phyloP scores from a whole-genome alignment of 2,113 vertebrate species.

The Microtus pennsylvanicus region DNA sequence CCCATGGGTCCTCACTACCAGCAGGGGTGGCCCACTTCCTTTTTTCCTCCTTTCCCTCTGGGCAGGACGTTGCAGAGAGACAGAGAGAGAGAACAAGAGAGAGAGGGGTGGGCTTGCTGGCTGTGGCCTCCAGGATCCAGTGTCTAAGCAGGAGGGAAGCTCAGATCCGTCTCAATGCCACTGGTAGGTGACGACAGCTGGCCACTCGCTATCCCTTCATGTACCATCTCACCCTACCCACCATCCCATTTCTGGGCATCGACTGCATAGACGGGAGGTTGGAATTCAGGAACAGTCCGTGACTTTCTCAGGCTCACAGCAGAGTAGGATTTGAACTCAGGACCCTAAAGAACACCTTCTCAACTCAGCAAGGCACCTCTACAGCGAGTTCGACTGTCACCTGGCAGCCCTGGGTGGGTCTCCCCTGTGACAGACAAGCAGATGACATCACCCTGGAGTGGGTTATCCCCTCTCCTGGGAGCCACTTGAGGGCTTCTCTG shows the following conservation, averaged over 20 bases:
- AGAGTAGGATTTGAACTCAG: background rate
- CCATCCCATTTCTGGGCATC: background rate
- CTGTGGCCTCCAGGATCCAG: background rate
- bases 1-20: background rate
- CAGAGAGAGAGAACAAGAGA: background rate
- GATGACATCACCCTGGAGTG: background rate
- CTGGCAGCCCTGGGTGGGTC: background rate
- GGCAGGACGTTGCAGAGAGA: background rate
- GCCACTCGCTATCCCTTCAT: background rate
- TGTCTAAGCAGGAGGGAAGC: background rate
- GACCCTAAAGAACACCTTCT: background rate
- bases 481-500: background rate
- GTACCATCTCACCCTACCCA: background rate
- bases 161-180: slow-evolving; percentile 29
- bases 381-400: background rate
- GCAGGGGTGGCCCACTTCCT: background rate
- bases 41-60: slow-evolving; percentile 39
- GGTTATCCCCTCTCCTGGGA: background rate
- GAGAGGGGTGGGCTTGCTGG: background rate
- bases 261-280: background rate
- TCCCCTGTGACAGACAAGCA: background rate
- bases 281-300: background rate
- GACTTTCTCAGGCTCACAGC: background rate
- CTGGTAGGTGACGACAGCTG: slow-evolving; percentile 32
- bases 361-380: background rate